Base-by-base conservation (phyloP, 2,797 vertebrate species). In the Thalassophryne amazonica region DNA sequence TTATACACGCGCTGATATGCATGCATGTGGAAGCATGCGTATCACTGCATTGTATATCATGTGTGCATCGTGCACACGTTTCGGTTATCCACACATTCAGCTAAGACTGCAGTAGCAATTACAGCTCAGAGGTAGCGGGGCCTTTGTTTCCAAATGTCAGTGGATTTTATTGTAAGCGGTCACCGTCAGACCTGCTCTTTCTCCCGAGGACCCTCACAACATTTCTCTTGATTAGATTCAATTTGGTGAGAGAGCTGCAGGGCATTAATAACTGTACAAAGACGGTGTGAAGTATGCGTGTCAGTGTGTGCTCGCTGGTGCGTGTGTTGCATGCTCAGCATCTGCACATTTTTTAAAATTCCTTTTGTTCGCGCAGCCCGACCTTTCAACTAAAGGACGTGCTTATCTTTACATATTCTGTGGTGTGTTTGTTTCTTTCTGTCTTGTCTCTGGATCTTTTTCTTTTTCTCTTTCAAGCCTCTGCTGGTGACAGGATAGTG, bases 181-280 rank as follows among this genome's bases (percentile, higher is more conserved):
- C 79, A 78, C 60, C 58, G 54, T 80, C 71, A 76, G 74, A 72
- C 70, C 66, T 64, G 67, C 70, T 75, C 75, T 70, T 71, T 78
- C 77, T 83, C 78, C 69, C 2, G 46, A 73, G 73, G 69, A 79
- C 73, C 57, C 72, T 78, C 67, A 28, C 79, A 83, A 60, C 73
- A 81, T 85, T 84, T 85, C 84, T 70, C 78, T 83, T 87, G 82
- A 88, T 88, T 85, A 84, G 73, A 83, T 83, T 87, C 80, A 81
- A 85, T 81, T 85, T 83, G 61, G 62, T 64, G 71, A 62, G 50
- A 38, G 69, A 64, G 82, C 80, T 19, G 41, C 48, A 13, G 59
- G 85, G 80, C 73, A 78, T 78, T 81, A 85, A 84, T 82, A 83
- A 79, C 69, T 72, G 53, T 59, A 79, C 60, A 69, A 68, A 76